Conservation (phyloP, 2,113 vertebrate genomes). For the Circaetus cinerascens region DNA sequence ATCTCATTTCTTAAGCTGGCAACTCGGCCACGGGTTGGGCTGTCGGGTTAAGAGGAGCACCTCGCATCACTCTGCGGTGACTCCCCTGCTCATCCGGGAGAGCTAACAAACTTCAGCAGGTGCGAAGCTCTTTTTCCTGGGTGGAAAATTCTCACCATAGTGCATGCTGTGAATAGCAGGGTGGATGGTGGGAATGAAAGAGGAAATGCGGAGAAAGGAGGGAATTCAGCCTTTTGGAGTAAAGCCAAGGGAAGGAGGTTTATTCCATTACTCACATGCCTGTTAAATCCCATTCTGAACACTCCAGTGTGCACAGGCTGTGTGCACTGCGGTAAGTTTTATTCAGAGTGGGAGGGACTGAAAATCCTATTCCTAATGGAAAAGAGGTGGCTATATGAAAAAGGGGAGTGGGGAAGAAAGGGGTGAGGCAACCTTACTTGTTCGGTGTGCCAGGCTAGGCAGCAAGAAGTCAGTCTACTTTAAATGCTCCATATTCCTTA, state of each 20-base stretch:
- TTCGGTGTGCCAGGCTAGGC: neutral
- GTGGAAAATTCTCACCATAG: neutral
- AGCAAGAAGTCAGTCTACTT: neutral
- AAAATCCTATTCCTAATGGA: neutral
- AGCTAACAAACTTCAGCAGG: neutral
- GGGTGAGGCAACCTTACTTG: neutral
- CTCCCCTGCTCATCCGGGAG: neutral
- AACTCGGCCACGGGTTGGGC: no score
- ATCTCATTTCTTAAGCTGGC: neutral
- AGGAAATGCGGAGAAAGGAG: neutral
- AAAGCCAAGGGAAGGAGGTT: neutral
- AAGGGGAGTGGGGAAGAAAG: neutral
- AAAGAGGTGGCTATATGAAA: neutral
- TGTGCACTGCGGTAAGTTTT: neutral
- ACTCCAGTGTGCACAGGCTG: neutral
- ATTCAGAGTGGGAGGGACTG: neutral
- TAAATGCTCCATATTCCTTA: neutral
- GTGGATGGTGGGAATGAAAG: neutral
- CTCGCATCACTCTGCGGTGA: rapidly evolving
- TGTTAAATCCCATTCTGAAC: neutral
- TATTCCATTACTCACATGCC: neutral
- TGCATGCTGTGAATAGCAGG: neutral
- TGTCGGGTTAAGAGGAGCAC: neutral
- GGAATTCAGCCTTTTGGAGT: neutral
- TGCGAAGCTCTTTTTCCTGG: neutral